Conservation (phyloP, 2,888 invertebrate species). For the Leistus spinibarbis region DNA sequence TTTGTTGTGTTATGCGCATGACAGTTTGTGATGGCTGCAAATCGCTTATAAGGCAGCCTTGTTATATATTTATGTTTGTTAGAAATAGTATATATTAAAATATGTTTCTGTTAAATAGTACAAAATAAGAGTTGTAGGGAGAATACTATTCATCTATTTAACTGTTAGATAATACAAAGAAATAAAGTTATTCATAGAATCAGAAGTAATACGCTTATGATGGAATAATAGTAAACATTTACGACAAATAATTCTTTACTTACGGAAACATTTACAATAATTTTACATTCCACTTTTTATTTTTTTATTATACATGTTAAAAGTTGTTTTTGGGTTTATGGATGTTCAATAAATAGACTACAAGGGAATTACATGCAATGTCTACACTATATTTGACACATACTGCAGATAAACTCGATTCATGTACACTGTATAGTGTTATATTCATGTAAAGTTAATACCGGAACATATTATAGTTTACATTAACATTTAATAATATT, state of each 20-base stretch:
- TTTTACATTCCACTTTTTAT: not conserved
- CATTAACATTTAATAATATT: no score
- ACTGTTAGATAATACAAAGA: constrained; percentile 34
- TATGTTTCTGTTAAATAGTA: constrained; percentile 25
- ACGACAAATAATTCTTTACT: no score
- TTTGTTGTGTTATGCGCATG: no score
- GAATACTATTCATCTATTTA: constrained; percentile 26
- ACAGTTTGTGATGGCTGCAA: no score
- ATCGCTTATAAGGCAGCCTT: no score
- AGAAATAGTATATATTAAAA: not conserved
- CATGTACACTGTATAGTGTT: no score
- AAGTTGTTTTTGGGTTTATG: not conserved
- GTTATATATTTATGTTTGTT: no score
- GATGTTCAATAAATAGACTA: constrained; percentile 15
- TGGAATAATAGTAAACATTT: constrained; percentile 7
- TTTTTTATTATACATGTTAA: not conserved
- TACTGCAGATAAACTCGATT: no score
- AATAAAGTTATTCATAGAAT: constrained; percentile 22
- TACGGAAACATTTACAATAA: not conserved
- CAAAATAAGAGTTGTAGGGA: constrained; percentile 23
- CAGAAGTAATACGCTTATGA: constrained; percentile 34
- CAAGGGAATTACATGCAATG: not conserved
- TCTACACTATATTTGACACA: no score
- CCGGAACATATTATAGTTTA: no score
- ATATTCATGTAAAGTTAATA: no score